phyloP scores from a whole-genome alignment of 2,888 invertebrate genomes.

The Scrobipalpa atriplicella region DNA sequence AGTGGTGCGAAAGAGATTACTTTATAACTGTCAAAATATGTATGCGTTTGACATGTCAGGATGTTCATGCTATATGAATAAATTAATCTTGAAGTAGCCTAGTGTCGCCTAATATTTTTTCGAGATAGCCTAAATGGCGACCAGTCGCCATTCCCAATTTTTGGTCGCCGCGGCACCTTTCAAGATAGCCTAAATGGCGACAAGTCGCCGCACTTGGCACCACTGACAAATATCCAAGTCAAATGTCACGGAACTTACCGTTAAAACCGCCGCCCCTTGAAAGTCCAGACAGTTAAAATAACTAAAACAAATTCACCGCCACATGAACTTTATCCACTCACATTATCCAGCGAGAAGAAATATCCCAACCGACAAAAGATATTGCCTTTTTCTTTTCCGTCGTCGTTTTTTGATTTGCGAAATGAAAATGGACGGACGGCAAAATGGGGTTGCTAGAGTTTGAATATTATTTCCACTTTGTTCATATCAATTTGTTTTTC shows the following conservation, averaged over 20 bases:
- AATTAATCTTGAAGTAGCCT: too few relatives aligned
- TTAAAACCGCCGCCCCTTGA: conserved; percentile 49
- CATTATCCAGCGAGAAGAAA: conserved; percentile 63
- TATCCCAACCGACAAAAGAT: conserved; percentile 62
- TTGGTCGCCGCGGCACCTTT: too few relatives aligned
- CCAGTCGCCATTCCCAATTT: too few relatives aligned
- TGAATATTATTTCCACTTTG: background rate
- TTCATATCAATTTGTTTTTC: background rate
- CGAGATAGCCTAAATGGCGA: too few relatives aligned
- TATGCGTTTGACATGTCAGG: too few relatives aligned
- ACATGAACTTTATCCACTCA: conserved; percentile 58
- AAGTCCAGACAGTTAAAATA: conserved; percentile 46
- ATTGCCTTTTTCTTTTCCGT: conserved; percentile 63
- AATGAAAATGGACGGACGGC: conserved; percentile 74
- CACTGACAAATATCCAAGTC: conserved; percentile 69
- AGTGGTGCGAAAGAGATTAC: too few relatives aligned
- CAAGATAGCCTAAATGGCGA: too few relatives aligned
- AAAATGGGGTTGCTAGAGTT: conserved; percentile 49
- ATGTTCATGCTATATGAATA: too few relatives aligned
- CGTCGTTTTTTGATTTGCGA: conserved; percentile 72
- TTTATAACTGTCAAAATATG: too few relatives aligned
- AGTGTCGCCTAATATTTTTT: too few relatives aligned
- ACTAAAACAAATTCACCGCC: conserved; percentile 54
- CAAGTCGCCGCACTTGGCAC: too few relatives aligned
- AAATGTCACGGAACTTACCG: conserved; percentile 74